Evolutionary conservation across 2,888 invertebrate species (phyloP), one percentile per base, ranked within the genome.

Genomic region (Dryobota labecula): DNA sequence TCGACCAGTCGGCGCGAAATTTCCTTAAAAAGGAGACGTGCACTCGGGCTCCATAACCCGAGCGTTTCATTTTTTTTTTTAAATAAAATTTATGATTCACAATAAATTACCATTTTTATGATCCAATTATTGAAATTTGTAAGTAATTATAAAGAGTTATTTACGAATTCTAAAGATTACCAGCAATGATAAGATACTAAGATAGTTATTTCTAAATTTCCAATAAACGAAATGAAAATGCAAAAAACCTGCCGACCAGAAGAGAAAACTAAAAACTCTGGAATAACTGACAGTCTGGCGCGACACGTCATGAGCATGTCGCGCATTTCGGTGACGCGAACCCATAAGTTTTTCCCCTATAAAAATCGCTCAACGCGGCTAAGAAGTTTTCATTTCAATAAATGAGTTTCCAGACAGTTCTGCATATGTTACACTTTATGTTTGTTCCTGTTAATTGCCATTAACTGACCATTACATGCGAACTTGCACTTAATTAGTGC

Each of bases 401-500:
- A 41, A 62, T 15, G 8, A 45, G 2, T 33, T 75, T 49, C 0
- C 15, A 51, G 8, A 24, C 36, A 20, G 27, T 56, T 24, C 5
- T 9, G 20, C 13, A 30, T 54, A 57, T 33, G 43, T 9, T 33
- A 8, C 24, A 18, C 13, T 70, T 57, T 13, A 45, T 27, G 2
- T 20, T n/a, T 27, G 13, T 15, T 33, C 9, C 18, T 38, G 63
- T 57, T 79, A 65, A 73, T 65, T 47, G 36, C 43, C 33, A 72
- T 62, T 73, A 76, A 78, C 70, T 77, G 36, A 69, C 71, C 27
- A 62, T 70, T 62, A 71, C 61, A 75, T 64, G 86, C 63, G 11
- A 80, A 82, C 57, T 73, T 76, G 60, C 62, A 58, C 54, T 73
- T 74, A 76, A 85, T 85, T 77, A 80, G 63, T 70, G 65, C 74